Base-by-base conservation (phyloP, 2,113 vertebrate species). In the Xiphias gladius region DNA sequence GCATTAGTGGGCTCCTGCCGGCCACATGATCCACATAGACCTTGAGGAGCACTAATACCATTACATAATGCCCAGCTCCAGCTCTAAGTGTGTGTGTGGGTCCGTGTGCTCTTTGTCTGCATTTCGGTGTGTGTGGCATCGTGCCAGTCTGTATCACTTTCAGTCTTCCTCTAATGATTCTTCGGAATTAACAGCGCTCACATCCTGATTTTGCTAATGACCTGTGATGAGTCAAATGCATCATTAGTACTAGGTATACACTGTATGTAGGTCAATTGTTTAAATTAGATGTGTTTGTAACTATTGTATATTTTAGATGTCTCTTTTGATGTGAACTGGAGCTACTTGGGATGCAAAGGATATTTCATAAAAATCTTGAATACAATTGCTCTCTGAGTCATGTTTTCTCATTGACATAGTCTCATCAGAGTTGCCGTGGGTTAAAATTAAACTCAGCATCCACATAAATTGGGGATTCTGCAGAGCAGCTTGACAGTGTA, bases 31-130 rank as follows among this genome's bases (percentile, higher is more conserved):
- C 76, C 80, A 70, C 59, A 48, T 30, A 87, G 83, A 93, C 90
- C 86, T 87, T 86, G 72, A 92, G 89, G 68, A 90, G 85, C 71
- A 81, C 76, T 91, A 91, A 92, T 90, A 89, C 85, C 78, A 88
- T 94, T 93, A 91, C 86, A 86, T 92, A 94, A 95, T 78, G 78
- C 65, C 63, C 35, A 55, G 76, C 67, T 79, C 58, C 62, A 57
- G 74, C 67, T 73, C 57, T 54, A 59, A 76, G 80, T 84, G 76
- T 83, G 66, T 83, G 67, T 46, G 80, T 72, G 65, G 43, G 58
- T 24, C 32, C 6, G 73, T 71, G 76, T 52, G 61, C 41, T 55
- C 67, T 74, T 39, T 68, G 70, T 66, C 41, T 72, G 63, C 55
- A 43, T 83, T 67, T 82, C 64, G 66, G 48, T 85, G 81, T 83